Evolutionary conservation across 2,888 invertebrate species (phyloP).

Genomic region (Eristalinus aeneus): DNA sequence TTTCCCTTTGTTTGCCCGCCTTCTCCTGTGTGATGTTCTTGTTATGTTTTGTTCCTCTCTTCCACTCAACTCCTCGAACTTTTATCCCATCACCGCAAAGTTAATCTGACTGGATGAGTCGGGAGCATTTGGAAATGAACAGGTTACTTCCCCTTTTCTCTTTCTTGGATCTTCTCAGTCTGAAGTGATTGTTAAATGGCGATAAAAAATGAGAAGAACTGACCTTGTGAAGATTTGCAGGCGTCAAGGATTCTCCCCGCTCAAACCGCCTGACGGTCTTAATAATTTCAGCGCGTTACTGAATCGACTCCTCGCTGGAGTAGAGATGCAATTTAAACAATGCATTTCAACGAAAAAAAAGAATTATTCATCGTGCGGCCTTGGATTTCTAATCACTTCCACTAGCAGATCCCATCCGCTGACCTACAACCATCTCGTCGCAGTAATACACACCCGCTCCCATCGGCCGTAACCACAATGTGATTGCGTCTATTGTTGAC

Average conservation of each 20-base stretch:
- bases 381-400: neutral
- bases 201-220: too few species aligned
- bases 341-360: neutral
- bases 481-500: neutral
- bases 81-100: neutral
- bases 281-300: too few species aligned
- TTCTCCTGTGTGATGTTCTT: conserved; percentile 10
- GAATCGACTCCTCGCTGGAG: too few species aligned
- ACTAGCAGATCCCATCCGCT: neutral
- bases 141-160: too few species aligned
- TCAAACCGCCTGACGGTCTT: too few species aligned
- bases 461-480: too few species aligned
- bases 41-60: neutral
- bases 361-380: neutral
- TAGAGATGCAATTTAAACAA: neutral
- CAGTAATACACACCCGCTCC: neutral
- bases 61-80: neutral
- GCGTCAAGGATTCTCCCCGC: too few species aligned
- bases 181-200: too few species aligned
- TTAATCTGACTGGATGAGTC: neutral
- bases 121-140: neutral
- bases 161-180: too few species aligned
- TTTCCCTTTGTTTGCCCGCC: conserved; percentile 15
- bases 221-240: too few species aligned
- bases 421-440: neutral